These are phyloP conservation scores for Loris lydekkerianus DNA, from an alignment of 2,797 vertebrate genomes.

Conservation along the genomic window DNA sequence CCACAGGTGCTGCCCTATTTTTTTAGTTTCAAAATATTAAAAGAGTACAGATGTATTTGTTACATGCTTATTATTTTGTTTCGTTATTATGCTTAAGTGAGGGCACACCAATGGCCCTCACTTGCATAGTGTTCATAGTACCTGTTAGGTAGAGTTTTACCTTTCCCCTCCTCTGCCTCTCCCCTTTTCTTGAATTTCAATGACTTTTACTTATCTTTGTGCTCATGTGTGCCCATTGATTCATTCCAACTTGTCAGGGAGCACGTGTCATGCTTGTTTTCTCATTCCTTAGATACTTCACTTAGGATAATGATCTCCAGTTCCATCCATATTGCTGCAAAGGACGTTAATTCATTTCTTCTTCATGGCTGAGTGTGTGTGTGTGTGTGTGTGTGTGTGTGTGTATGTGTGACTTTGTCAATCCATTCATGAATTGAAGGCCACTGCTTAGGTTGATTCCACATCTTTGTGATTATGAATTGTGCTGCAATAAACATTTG, in stretches of 20 bases:
- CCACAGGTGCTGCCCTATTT: too few species aligned
- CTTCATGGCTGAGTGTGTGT: neutral
- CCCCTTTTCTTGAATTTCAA: neutral
- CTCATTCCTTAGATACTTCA: neutral
- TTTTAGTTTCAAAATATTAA: neutral
- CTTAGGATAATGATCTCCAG: neutral
- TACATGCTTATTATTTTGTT: neutral
- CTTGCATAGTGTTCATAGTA: neutral
- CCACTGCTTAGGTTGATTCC: neutral
- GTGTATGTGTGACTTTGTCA: too few species aligned
- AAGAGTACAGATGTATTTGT: neutral
- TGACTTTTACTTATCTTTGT: neutral
- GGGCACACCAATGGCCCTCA: neutral
- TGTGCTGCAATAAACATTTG: neutral
- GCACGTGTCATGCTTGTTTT: neutral
- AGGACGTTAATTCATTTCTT: neutral
- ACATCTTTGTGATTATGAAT: neutral
- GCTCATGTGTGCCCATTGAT: neutral
- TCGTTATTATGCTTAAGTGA: neutral
- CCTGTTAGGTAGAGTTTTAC: neutral
- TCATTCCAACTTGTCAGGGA: neutral
- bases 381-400: neutral
- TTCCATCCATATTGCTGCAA: neutral
- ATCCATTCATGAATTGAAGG: neutral
- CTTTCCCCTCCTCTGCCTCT: too few species aligned